Percentiles rank a stretch among this genome's conserved stretches.
phyloP scores from a whole-genome alignment of 2,888 invertebrate genomes.

The Allolobophora icterica region DNA sequence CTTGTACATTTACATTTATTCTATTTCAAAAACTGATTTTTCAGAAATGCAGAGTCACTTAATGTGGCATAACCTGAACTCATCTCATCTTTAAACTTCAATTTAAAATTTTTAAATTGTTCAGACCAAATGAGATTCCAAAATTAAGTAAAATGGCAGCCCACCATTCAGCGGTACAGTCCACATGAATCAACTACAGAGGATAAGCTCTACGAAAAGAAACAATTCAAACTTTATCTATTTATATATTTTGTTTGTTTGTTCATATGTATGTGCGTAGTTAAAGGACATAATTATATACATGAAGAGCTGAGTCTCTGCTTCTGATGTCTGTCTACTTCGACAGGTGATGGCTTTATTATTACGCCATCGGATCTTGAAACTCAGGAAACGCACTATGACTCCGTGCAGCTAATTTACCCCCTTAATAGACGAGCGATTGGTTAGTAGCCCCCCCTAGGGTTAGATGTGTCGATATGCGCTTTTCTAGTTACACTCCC shows the following conservation, averaged over 20 bases:
- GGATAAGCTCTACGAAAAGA: too few relatives aligned
- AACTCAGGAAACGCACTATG: background rate
- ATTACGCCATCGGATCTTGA: background rate
- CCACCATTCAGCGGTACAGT: background rate
- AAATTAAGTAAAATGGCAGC: background rate
- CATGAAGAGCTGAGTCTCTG: too few relatives aligned
- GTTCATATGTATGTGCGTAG: too few relatives aligned
- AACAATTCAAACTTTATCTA: too few relatives aligned
- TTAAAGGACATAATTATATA: too few relatives aligned
- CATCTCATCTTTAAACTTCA: too few relatives aligned
- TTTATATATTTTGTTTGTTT: too few relatives aligned
- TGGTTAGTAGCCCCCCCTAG: background rate
- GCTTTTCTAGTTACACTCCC: background rate
- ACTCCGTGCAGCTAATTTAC: background rate
- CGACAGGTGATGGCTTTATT: background rate
- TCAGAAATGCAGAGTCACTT: too few relatives aligned
- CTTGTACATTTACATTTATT: too few relatives aligned
- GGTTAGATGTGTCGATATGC: background rate
- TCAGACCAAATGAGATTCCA: background rate
- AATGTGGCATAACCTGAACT: too few relatives aligned
- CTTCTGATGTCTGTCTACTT: background rate
- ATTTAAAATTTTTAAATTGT: background rate
- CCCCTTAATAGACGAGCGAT: background rate
- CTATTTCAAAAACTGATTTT: background rate
- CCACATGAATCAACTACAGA: background rate